Evolutionary conservation across 2,113 vertebrate species (phyloP), one percentile per base, ranked within the genome.

Genomic region (Oreochromis niloticus): DNA sequence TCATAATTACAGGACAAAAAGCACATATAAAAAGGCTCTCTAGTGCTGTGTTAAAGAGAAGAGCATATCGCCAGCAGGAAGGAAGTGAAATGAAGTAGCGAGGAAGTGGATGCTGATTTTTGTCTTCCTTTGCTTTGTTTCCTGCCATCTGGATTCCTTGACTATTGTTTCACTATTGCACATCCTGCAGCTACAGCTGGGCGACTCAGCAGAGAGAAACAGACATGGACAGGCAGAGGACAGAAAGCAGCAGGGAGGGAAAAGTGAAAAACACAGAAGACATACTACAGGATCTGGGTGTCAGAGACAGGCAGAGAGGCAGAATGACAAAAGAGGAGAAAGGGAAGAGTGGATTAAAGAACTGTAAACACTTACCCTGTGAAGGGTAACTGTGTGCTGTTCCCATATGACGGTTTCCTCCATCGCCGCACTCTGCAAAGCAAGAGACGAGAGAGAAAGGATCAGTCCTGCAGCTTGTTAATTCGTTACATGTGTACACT

Each of bases 401-500:
- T 99, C 98, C 99, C 98, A 99, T 97, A 99, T 99, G 84, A 98
- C 98, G 0, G 99, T 99, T 97, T 99, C 98, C 97, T 99, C 99
- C 99, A 99, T 99, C 81, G 97, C 95, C 96, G 98, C 97, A 96
- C 95, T 99, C 99, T 99, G 96, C 34, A 94, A 94, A 2, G 89
- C 79, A 92, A 90, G 52, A 94, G 50, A 89, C 17, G 80, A 55
- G 14, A 84, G 3, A n/a, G 32, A 86, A 61, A 87, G 5, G 4
- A 71, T 92, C 83, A 89, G 57, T 78, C 5, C 9, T 39, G 4
- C 61, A 14, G 24, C 7, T 5, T 54, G 22, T 48, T 54, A 36
- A 55, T 79, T 50, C 30, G 16, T 5, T 46, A 27, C 43, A 83
- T 10, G n/a, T 56, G 3, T 63, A 6, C 36, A 68, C 36, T 39